phyloP scores from a whole-genome alignment of 2,113 vertebrate genomes.

The Campylorhamphus procurvoides region DNA sequence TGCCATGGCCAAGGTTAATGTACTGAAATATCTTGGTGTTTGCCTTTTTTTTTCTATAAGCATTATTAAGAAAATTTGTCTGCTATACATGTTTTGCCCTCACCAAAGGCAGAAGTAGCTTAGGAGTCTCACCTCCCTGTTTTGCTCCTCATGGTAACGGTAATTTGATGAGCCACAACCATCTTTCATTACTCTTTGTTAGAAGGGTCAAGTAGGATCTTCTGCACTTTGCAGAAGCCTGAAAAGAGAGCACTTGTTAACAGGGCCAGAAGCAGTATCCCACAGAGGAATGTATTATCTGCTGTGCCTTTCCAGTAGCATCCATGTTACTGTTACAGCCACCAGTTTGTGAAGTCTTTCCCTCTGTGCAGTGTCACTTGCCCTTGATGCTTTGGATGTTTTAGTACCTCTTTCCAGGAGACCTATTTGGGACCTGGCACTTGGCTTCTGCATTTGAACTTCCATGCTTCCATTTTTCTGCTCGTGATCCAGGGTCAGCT shows the following conservation, averaged over 20 bases:
- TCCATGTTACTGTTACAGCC: neutral
- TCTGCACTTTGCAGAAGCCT: neutral
- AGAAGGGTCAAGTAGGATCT: neutral
- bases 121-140: neutral
- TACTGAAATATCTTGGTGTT: neutral
- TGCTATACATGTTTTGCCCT: neutral
- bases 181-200: neutral
- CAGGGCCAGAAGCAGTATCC: neutral
- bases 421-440: neutral
- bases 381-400: neutral
- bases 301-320: neutral
- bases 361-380: neutral
- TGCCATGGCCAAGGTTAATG: neutral
- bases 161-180: neutral
- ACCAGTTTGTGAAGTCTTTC: neutral
- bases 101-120: neutral
- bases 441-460: neutral
- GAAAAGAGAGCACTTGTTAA: neutral
- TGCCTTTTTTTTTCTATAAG: neutral
- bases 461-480: neutral
- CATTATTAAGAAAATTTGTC: neutral
- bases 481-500: neutral
- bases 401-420: neutral
- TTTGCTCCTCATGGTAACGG: neutral
- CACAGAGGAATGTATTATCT: accelerated